These are phyloP conservation scores for Drosophila siamana DNA, from an alignment of 2,888 invertebrate genomes.

Conservation along the genomic window DNA sequence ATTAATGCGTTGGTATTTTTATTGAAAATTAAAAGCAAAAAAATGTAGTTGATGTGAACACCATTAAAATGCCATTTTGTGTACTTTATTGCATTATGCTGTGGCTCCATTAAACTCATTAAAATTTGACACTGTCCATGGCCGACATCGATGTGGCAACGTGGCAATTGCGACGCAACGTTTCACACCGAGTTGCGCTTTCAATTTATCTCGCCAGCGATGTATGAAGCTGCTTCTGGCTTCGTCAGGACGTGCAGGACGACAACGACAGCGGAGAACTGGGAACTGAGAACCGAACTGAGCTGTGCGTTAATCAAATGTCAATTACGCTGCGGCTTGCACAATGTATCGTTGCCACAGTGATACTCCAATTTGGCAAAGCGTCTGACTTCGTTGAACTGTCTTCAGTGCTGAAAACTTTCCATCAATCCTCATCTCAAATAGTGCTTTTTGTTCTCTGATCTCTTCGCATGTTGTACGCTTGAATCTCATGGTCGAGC, in stretches of 20 bases:
- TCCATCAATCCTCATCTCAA: not conserved
- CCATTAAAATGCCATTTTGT: constrained; percentile 73
- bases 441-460: not conserved
- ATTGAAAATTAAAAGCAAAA: not conserved
- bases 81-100: constrained; percentile 59
- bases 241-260: constrained; percentile 19
- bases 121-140: constrained; percentile 63
- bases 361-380: not conserved
- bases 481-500: not conserved
- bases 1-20: not conserved
- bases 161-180: not conserved
- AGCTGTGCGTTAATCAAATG: constrained; percentile 71
- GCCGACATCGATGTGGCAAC: not conserved
- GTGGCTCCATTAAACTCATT: constrained; percentile 67
- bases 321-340: constrained; percentile 69
- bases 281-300: constrained; percentile 17
- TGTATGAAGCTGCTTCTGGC: constrained; percentile 45
- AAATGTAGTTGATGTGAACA: constrained; percentile 49
- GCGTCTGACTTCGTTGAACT: not conserved
- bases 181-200: constrained; percentile 21
- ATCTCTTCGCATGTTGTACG: not conserved
- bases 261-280: not conserved
- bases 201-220: constrained; percentile 58
- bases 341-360: not conserved
- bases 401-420: not conserved